phyloP scores from a whole-genome alignment of 1,140 invertebrate genomes.

The Pissodes strobi region DNA sequence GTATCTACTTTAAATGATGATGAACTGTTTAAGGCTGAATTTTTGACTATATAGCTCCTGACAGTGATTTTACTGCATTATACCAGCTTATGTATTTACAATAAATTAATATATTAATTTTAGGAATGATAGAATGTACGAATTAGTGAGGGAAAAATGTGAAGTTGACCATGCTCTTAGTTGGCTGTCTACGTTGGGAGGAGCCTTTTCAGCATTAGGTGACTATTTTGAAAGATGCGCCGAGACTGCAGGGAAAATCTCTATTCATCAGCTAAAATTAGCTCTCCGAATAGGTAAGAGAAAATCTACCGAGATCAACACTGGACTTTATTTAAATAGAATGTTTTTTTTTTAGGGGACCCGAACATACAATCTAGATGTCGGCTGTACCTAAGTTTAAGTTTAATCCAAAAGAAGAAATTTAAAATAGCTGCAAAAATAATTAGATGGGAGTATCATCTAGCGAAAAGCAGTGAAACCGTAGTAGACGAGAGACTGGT shows the following conservation, averaged over 20 bases:
- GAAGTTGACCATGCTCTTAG: constrained; percentile 86
- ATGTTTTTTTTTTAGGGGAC: constrained; percentile 70
- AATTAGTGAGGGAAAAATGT: constrained; percentile 65
- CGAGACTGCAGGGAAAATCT: constrained; percentile 84
- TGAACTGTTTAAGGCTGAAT: no score
- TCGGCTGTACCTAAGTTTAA: constrained; percentile 83
- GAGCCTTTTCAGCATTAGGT: constrained; percentile 90
- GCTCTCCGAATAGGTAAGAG: constrained; percentile 68
- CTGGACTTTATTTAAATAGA: background rate
- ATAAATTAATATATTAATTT: constrained; percentile 27
- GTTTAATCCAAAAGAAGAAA: constrained; percentile 79
- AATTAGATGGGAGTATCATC: constrained; percentile 67
- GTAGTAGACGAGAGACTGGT: constrained; percentile 66
- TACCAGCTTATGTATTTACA: no score
- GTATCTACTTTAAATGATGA: no score
- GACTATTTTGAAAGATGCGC: constrained; percentile 82
- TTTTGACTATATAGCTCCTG: no score
- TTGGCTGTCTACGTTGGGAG: constrained; percentile 95
- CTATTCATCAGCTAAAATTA: constrained; percentile 77
- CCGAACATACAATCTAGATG: constrained; percentile 78
- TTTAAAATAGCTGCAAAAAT: constrained; percentile 68
- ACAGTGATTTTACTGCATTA: no score
- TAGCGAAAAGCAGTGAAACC: constrained; percentile 57
- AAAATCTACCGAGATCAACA: no score
- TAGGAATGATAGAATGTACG: constrained; percentile 42